Conservation (phyloP, 2,888 invertebrate species). For the Drosophila leonis region DNA sequence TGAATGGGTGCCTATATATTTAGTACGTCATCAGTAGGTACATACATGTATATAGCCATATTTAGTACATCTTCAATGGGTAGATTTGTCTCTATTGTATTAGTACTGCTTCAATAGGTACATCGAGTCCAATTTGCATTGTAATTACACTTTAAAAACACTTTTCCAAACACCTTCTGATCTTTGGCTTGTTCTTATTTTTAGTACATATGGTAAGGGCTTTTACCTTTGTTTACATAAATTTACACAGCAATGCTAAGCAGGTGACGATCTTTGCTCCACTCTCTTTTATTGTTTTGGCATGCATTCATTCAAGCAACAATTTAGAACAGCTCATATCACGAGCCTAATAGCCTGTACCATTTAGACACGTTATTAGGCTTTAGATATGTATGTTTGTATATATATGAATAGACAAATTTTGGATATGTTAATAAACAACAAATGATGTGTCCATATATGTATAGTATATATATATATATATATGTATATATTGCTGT, state of each 20-base stretch:
- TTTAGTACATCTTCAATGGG: background rate
- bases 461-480: slow-evolving; percentile 8
- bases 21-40: background rate
- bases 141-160: background rate
- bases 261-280: slow-evolving; percentile 38
- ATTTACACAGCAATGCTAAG: slow-evolving; percentile 5
- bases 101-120: background rate
- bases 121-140: background rate
- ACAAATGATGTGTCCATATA: slow-evolving; percentile 27
- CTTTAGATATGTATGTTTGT: too few species aligned
- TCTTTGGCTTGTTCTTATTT: slow-evolving; percentile 3
- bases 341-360: background rate
- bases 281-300: slow-evolving; percentile 1
- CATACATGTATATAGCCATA: too few species aligned
- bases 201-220: background rate
- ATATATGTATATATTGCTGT: slow-evolving; percentile 21
- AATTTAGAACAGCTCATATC: background rate
- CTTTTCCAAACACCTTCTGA: background rate
- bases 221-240: slow-evolving; percentile 6
- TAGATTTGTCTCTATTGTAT: background rate
- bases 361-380: slow-evolving; percentile 1
- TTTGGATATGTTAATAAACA: slow-evolving; percentile 48
- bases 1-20: too few species aligned
- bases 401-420: slow-evolving; percentile 10
- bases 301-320: background rate